Percentiles rank a stretch among this genome's conserved stretches.
These are phyloP conservation scores for Tupiocoris notatus DNA, from an alignment of 2,888 invertebrate species.

Conservation along the genomic window DNA sequence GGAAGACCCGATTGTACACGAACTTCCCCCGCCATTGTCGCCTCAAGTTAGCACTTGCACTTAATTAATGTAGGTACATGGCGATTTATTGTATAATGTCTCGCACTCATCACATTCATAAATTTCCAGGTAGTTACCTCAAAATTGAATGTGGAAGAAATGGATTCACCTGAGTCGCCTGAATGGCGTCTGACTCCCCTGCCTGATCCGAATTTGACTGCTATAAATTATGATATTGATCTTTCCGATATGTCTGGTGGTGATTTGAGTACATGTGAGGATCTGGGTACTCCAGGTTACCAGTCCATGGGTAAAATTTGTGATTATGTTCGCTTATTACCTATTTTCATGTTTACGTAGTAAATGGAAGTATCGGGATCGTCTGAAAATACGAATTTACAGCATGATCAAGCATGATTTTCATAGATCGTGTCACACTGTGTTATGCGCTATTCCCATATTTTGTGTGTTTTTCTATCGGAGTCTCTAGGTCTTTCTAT, in stretches of 20 bases:
- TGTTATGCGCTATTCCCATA: too few relatives aligned
- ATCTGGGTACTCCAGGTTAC: constrained; percentile 51
- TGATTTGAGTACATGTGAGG: constrained; percentile 66
- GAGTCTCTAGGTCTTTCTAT: too few relatives aligned
- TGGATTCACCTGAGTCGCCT: constrained; percentile 40
- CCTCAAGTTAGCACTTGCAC: too few relatives aligned
- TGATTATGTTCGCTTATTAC: too few relatives aligned
- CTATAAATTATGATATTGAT: constrained; percentile 75
- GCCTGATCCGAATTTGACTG: constrained; percentile 56
- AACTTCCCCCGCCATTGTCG: constrained; percentile 59
- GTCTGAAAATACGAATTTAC: too few relatives aligned
- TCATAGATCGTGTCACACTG: too few relatives aligned
- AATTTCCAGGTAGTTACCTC: constrained; percentile 28
- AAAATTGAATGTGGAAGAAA: constrained; percentile 11
- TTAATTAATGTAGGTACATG: too few relatives aligned
- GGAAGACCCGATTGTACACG: constrained; percentile 56
- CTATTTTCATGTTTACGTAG: too few relatives aligned
- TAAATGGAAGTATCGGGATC: too few relatives aligned
- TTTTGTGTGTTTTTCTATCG: too few relatives aligned
- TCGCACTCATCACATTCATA: too few relatives aligned
- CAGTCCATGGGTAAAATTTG: constrained; percentile 43
- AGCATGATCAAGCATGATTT: too few relatives aligned
- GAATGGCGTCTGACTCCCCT: constrained; percentile 45
- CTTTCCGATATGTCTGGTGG: constrained; percentile 69
- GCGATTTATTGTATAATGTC: background rate